phyloP scores from a whole-genome alignment of 2,797 vertebrate genomes.

The Aratinga solstitialis region DNA sequence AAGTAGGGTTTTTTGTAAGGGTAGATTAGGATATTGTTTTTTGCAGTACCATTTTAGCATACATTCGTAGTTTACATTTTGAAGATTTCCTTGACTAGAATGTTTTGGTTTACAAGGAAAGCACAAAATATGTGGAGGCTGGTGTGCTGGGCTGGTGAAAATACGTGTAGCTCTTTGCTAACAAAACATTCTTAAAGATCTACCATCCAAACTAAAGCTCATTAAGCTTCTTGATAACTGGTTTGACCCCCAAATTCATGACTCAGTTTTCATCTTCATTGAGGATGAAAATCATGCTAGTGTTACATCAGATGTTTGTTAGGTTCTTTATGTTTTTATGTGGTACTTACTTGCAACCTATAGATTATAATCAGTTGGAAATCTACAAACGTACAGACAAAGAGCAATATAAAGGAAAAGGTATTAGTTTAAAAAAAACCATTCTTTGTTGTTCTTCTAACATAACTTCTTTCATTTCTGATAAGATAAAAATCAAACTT shows the following conservation, averaged over 20 bases:
- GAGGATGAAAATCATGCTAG: background rate
- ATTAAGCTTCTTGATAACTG: background rate
- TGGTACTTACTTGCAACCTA: background rate
- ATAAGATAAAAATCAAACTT: background rate
- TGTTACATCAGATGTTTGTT: background rate
- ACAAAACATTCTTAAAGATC: background rate
- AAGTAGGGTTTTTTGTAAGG: background rate
- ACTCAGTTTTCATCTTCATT: background rate
- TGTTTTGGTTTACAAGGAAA: background rate
- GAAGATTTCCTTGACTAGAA: background rate
- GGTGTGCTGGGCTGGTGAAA: background rate
- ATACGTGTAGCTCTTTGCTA: background rate
- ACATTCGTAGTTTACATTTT: background rate
- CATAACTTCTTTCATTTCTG: background rate
- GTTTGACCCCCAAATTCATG: background rate
- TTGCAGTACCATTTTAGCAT: background rate
- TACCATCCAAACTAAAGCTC: background rate
- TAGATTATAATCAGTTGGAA: background rate
- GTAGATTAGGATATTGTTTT: background rate
- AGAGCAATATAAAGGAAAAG: background rate
- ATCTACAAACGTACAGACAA: background rate
- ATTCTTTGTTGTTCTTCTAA: background rate
- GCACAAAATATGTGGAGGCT: background rate
- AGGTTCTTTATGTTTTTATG: background rate
- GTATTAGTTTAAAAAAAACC: rapidly evolving